Evolutionary conservation across 2,888 invertebrate species (phyloP).

Genomic region (Apamea crenata): DNA sequence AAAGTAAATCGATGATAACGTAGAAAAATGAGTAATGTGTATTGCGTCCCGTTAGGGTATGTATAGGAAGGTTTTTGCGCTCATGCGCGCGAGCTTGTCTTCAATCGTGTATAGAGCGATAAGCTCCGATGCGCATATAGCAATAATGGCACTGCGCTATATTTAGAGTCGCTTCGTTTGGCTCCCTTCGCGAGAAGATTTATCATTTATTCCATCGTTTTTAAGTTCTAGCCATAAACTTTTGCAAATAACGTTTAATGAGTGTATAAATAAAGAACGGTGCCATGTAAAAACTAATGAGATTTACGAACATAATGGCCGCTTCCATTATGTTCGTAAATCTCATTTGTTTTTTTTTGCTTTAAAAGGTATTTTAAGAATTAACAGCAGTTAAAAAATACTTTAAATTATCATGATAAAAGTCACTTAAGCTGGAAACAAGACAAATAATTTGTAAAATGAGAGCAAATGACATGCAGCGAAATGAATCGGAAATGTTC

Average conservation of each 20-base stretch:
- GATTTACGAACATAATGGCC: conserved; percentile 1
- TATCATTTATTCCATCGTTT: conserved; percentile 73
- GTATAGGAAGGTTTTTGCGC: conserved; percentile 83
- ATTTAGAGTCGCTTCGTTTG: conserved; percentile 85
- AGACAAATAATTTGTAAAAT: background rate
- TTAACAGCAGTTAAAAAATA: background rate
- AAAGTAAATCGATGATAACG: conserved; percentile 71
- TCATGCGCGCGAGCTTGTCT: conserved; percentile 78
- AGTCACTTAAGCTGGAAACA: background rate
- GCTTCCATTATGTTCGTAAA: too few species aligned
- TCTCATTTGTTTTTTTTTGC: too few species aligned
- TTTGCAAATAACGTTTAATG: conserved; percentile 50
- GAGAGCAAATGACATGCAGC: background rate
- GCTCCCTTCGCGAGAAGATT: conserved; percentile 72
- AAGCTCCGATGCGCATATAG: conserved; percentile 84
- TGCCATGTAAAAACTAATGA: conserved; percentile 13
- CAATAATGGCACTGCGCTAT: conserved; percentile 81
- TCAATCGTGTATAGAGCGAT: conserved; percentile 85
- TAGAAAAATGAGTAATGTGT: conserved; percentile 78
- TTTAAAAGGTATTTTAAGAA: background rate
- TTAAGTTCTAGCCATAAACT: conserved; percentile 57
- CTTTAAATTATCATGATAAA: background rate
- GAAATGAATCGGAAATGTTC: conserved; percentile 19
- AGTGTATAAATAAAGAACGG: conserved; percentile 21
- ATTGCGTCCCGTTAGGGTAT: conserved; percentile 79